phyloP scores from a whole-genome alignment of 2,888 invertebrate species.

The Seira musarum region DNA sequence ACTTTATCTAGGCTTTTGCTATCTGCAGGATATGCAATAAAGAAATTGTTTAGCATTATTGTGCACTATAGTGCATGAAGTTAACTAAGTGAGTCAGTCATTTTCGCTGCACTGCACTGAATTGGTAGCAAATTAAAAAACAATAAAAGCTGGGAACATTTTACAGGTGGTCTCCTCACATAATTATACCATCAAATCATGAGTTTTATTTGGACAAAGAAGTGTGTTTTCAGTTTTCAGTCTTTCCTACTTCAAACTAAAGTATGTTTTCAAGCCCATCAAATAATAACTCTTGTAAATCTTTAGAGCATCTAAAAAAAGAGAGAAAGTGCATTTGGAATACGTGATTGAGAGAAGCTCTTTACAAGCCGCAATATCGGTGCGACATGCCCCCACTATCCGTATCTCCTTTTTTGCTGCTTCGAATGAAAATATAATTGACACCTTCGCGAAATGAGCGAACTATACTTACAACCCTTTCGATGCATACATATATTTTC shows the following conservation, averaged over 20 bases:
- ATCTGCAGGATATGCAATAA: conserved; percentile 1
- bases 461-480: not conserved
- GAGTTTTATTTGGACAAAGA: conserved; percentile 16
- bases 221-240: not conserved
- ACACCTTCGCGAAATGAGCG: not conserved
- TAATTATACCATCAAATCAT: conserved; percentile 40
- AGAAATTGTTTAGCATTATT: not conserved
- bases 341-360: not conserved
- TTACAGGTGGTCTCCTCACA: conserved; percentile 57
- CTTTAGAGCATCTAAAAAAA: conserved; percentile 25
- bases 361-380: conserved; percentile 7
- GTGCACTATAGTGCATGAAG: conserved; percentile 7
- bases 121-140: conserved; percentile 32
- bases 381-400: not conserved
- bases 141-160: conserved; percentile 56
- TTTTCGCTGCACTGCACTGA: not conserved
- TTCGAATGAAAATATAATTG: not conserved
- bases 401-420: not conserved
- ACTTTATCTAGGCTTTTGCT: not conserved
- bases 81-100: not conserved
- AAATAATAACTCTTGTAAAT: conserved; percentile 19
- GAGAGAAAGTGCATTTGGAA: conserved; percentile 41
- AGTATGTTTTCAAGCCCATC: not conserved
- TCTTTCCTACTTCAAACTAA: not conserved
- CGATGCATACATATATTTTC: not conserved